phyloP scores from a whole-genome alignment of 2,888 invertebrate genomes.

The Morpho helenor region DNA sequence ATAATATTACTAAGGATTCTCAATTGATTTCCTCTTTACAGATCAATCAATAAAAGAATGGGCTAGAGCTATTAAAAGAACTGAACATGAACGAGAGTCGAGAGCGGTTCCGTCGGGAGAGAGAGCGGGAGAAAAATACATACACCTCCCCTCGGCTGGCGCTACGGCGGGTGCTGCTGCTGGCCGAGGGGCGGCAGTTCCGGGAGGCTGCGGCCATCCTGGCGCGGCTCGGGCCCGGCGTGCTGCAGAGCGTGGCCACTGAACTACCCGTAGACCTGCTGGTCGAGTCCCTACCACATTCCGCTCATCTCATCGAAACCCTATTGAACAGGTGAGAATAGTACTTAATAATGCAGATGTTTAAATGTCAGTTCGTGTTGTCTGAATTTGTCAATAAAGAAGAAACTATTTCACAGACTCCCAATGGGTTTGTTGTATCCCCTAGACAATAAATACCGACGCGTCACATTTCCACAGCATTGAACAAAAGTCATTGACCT shows the following conservation, averaged over 20 bases:
- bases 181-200: constrained; percentile 93
- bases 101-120: constrained; percentile 84
- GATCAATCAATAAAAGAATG: constrained; percentile 39
- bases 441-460: neutral
- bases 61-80: constrained; percentile 49
- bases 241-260: constrained; percentile 85
- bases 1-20: no score
- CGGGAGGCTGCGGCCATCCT: constrained; percentile 94
- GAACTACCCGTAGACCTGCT: constrained; percentile 92
- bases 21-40: constrained; percentile 3
- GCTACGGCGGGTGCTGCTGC: constrained; percentile 84
- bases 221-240: constrained; percentile 87
- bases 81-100: constrained; percentile 83
- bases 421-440: neutral
- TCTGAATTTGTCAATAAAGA: no score
- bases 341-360: neutral
- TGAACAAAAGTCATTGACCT: constrained; percentile 15
- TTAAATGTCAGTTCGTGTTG: no score
- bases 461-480: constrained; percentile 6
- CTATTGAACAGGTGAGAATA: constrained; percentile 82
- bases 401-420: no score
- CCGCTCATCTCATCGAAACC: constrained; percentile 91
- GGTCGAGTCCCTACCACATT: constrained; percentile 93
- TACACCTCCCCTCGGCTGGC: constrained; percentile 84
- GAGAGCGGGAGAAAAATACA: constrained; percentile 78